Conservation (phyloP, 2,113 vertebrate species). For the Aegithalos caudatus region DNA sequence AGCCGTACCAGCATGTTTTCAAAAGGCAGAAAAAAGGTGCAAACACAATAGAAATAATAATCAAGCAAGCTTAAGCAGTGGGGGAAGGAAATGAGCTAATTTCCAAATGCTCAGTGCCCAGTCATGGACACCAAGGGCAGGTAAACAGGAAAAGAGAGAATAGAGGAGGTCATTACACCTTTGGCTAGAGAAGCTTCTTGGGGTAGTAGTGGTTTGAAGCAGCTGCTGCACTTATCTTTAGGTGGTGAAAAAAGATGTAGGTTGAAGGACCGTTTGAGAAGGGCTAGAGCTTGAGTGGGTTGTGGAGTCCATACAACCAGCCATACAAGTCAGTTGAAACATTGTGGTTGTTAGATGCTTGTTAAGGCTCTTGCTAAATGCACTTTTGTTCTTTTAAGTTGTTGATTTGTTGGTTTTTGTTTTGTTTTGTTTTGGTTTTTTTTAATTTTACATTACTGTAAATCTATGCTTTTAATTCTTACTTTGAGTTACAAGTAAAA, state of each 20-base stretch:
- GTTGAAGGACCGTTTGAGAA: background rate
- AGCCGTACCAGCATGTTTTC: background rate
- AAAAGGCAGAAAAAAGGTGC: constrained; percentile 51
- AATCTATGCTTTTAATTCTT: background rate
- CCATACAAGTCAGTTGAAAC: background rate
- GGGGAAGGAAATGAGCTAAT: constrained; percentile 66
- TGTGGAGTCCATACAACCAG: background rate
- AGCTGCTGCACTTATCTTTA: background rate
- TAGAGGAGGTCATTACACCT: constrained; percentile 60
- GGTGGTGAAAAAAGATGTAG: background rate
- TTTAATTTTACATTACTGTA: background rate
- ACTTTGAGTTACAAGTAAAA: background rate
- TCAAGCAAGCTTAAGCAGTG: constrained; percentile 22
- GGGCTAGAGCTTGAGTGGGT: accelerated
- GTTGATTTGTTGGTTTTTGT: background rate
- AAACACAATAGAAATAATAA: constrained; percentile 61
- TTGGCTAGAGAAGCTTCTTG: constrained; percentile 17
- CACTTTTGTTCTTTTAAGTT: background rate
- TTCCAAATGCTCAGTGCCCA: constrained; percentile 44
- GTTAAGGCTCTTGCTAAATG: background rate
- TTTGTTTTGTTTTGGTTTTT: too few species aligned
- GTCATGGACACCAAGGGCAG: constrained; percentile 20
- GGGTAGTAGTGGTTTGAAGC: background rate
- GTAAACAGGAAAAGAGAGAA: constrained; percentile 63
- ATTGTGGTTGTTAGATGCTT: background rate